phyloP scores from a whole-genome alignment of 1,140 invertebrate genomes.

The Rhagoletis pomonella region DNA sequence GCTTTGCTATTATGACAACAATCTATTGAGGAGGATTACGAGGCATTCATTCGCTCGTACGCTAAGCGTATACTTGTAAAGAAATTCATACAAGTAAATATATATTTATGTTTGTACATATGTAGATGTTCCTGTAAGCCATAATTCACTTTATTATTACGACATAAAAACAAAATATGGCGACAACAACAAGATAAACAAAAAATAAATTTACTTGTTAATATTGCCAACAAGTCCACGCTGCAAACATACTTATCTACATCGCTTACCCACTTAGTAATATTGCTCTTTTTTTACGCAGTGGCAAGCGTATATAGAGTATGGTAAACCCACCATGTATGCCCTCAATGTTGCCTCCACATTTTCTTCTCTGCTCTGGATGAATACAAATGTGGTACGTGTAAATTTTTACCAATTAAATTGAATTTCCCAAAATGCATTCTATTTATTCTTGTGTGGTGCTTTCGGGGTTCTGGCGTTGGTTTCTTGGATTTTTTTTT shows the following conservation, averaged over 20 bases:
- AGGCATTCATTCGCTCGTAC: not conserved
- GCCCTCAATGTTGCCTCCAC: not conserved
- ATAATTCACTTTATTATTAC: slow-evolving; percentile 45
- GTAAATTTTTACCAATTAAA: slow-evolving; percentile 48
- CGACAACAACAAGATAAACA: not conserved
- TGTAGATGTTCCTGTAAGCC: not conserved
- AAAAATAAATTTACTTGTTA: not conserved
- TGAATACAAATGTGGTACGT: slow-evolving; percentile 42
- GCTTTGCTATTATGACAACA: slow-evolving; percentile 20
- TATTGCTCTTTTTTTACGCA: not conserved
- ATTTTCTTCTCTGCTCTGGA: not conserved
- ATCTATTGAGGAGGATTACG: slow-evolving; percentile 36
- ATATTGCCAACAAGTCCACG: not conserved
- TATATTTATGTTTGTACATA: not conserved
- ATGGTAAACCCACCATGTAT: not conserved
- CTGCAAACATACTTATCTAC: too few species aligned
- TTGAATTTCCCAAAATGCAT: slow-evolving; percentile 35
- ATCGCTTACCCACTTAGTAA: too few species aligned
- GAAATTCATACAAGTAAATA: not conserved
- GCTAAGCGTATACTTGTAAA: not conserved
- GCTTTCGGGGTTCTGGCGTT: too few species aligned
- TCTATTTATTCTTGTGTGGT: slow-evolving; percentile 1
- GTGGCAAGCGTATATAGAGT: not conserved
- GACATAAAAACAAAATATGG: not conserved
- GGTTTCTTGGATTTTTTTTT: too few species aligned